Base-by-base conservation (phyloP, 1,140 invertebrate genomes). In the Musca vetustissima region DNA sequence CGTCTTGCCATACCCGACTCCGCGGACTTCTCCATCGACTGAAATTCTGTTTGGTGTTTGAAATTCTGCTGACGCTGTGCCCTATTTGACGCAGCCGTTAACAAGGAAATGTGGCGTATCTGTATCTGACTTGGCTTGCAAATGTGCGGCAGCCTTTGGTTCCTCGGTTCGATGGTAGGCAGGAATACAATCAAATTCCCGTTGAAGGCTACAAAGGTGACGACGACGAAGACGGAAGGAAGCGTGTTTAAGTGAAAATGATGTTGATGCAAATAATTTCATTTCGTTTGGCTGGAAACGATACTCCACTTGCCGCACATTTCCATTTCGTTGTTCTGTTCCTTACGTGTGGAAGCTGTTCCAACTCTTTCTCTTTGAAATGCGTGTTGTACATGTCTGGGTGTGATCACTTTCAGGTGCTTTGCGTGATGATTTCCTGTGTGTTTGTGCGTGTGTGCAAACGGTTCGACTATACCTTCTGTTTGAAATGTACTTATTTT, bases 191-290 rank as follows among this genome's bases (percentile, higher is more conserved):
- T 61, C 36, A 43, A 43, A 43, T 8, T 43, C 36, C 36, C 4
- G 1, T 9, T 7, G 36, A 43, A 43, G 36, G 13, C 36, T 43
- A 2, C 36, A n/a, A n/a, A n/a, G n/a, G 3, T 7, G 36, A 6
- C 6, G 36, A 6, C 4, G 6, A 11, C 36, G 36, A 43, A 11
- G 36, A 13, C 36, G 36, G 36, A 43, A 43, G 28, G 32, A 61
- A 17, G 36, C 28, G 6, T 36, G 32, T 61, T 61, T 61, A 61
- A 61, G 17, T 61, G 32, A 21, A 61, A 61, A 19, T 61, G 57
- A 61, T 61, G 57, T 61, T 61, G 57, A 61, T 61, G 57, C 57
- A 36, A 32, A 59, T 59, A n/a, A 59, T 59, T 28, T 32, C 28
- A 19, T 59, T 28, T 32, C 28, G 13, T 59, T 59, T 43, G 36